Conservation (phyloP, 2,888 invertebrate genomes). For the Sinopyrophorus schimmeli region DNA sequence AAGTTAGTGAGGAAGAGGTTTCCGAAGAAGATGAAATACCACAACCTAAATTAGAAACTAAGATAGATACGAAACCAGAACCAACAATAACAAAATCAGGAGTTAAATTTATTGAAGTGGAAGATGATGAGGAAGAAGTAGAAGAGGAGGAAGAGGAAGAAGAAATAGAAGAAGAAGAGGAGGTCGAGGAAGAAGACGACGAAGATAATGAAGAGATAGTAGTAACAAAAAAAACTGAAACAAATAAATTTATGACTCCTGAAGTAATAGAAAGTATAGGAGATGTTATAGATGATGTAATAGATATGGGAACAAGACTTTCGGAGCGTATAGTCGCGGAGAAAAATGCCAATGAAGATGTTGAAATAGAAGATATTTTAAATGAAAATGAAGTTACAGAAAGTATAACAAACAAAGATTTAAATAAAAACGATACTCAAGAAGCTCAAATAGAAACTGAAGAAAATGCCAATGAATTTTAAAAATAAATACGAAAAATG, state of each 20-base stretch:
- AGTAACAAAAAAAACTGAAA: too few species aligned
- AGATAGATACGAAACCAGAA: not conserved
- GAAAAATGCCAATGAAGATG: not conserved
- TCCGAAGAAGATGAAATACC: conserved; percentile 19
- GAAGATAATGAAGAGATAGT: conserved; percentile 10
- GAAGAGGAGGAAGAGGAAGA: conserved; percentile 16
- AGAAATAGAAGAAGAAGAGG: conserved; percentile 13
- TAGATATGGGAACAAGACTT: conserved; percentile 7
- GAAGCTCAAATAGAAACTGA: too few species aligned
- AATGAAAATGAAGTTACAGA: conserved; percentile 29
- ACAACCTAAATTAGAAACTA: too few species aligned
- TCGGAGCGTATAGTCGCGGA: conserved; percentile 9
- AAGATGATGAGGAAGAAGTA: conserved; percentile 22
- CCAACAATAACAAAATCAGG: too few species aligned
- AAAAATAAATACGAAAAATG: too few species aligned
- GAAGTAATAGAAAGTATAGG: conserved; percentile 12
- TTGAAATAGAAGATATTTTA: conserved; percentile 34
- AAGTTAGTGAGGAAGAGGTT: conserved; percentile 6
- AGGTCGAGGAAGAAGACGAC: conserved; percentile 17
- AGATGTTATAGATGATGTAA: conserved; percentile 18
- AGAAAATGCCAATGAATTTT: too few species aligned
- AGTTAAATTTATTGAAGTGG: conserved; percentile 17
- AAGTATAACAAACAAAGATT: too few species aligned
- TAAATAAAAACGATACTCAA: too few species aligned
- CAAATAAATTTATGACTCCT: conserved; percentile 12